Conservation (phyloP, 2,113 vertebrate species). For the Cryptotis parvus region DNA sequence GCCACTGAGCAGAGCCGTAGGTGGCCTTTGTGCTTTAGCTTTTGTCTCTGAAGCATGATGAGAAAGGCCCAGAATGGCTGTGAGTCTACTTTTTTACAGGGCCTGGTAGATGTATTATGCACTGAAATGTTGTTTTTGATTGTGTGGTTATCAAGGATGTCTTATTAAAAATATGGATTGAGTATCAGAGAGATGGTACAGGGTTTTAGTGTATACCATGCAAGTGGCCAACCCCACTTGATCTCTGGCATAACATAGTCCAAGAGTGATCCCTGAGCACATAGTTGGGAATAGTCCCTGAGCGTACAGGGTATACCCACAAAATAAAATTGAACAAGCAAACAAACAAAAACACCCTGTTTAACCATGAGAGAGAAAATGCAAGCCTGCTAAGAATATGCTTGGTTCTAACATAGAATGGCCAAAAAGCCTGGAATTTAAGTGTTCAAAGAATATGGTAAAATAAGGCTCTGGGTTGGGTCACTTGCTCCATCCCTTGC, state of each 20-base stretch:
- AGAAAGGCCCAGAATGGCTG: background rate
- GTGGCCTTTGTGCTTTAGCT: background rate
- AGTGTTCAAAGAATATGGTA: too few relatives aligned
- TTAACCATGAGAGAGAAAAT: background rate
- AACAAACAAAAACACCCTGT: background rate
- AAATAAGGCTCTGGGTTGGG: too few relatives aligned
- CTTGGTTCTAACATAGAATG: background rate
- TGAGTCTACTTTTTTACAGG: background rate
- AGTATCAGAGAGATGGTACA: too few relatives aligned
- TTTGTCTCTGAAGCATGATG: background rate
- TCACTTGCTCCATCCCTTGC: too few relatives aligned
- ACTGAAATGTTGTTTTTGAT: background rate
- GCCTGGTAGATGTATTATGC: background rate
- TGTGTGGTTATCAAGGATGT: background rate
- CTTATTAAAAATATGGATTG: constrained; percentile 20
- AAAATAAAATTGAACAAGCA: too few relatives aligned
- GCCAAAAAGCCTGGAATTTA: background rate
- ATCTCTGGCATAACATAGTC: too few relatives aligned
- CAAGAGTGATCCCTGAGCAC: too few relatives aligned
- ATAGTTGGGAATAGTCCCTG: too few relatives aligned
- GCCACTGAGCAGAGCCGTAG: background rate
- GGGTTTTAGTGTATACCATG: too few relatives aligned
- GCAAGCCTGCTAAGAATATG: background rate
- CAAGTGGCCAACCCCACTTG: too few relatives aligned
- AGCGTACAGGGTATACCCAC: too few relatives aligned